A percentile compares a stretch with the other conserved stretches of the same genome.
Conservation (phyloP, 2,797 vertebrate genomes). For the Esox lucius region DNA sequence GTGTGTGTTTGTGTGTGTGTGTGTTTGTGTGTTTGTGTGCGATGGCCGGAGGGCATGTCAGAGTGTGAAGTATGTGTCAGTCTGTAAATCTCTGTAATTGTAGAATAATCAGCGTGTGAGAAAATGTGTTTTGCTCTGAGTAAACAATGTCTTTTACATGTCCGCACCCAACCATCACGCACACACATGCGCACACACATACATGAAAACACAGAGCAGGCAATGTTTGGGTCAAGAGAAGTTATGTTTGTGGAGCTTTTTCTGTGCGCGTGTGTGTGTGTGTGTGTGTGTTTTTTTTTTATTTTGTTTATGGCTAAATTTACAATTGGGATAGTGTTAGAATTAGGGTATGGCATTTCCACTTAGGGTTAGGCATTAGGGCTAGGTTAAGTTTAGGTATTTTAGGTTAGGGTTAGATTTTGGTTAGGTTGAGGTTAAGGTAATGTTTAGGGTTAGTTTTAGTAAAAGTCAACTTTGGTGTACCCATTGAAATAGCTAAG, state of each 20-base stretch:
- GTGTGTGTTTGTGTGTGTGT: conserved; percentile 6
- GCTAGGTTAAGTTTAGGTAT: too few relatives aligned
- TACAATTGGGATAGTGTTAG: too few relatives aligned
- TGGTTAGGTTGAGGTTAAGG: too few relatives aligned
- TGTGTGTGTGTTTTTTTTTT: conserved; percentile 14
- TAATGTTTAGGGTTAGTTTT: too few relatives aligned
- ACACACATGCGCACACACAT: background rate
- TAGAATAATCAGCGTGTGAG: conserved; percentile 25
- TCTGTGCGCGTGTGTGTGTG: background rate
- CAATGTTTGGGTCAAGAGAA: background rate
- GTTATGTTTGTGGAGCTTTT: background rate
- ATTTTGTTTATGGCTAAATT: background rate
- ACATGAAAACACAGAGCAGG: background rate
- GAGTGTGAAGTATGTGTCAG: background rate
- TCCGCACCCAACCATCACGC: conserved; percentile 3
- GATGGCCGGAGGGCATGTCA: background rate
- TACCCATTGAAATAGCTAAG: background rate
- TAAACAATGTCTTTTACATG: conserved; percentile 26
- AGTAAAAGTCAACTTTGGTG: too few relatives aligned
- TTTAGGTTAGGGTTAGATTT: too few relatives aligned
- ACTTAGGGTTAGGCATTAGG: too few relatives aligned
- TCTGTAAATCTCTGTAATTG: conserved; percentile 16
- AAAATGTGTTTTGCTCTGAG: conserved; percentile 16
- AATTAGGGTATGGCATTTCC: too few relatives aligned
- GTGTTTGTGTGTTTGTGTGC: conserved; percentile 5